A percentile compares a stretch with the other conserved stretches of the same genome.
Evolutionary conservation across 2,888 invertebrate genomes (phyloP).

Genomic region (Minunthozetes semirufus): DNA sequence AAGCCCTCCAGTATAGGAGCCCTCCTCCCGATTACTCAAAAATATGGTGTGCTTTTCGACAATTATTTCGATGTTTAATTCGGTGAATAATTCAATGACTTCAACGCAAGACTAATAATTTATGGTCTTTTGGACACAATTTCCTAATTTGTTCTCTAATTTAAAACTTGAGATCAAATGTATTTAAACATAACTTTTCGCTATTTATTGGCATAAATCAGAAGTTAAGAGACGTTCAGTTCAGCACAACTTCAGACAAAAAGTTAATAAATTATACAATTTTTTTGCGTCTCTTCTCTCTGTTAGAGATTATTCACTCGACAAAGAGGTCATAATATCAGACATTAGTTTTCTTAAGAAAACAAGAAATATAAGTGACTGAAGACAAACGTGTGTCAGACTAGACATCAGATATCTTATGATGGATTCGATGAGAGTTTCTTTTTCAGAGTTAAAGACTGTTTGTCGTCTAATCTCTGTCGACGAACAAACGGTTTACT

Average conservation of each 20-base stretch:
- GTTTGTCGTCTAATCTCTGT: background rate
- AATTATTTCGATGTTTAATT: background rate
- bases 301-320: background rate
- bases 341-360: background rate
- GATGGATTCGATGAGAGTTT: background rate
- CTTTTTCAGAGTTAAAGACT: background rate
- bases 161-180: no score
- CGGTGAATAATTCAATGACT: no score
- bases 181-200: no score
- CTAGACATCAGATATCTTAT: background rate
- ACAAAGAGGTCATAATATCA: constrained; percentile 3
- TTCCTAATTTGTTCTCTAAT: no score
- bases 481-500: background rate
- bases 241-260: background rate
- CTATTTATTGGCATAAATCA: background rate
- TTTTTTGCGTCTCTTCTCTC: background rate
- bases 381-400: background rate
- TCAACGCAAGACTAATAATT: no score
- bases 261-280: background rate
- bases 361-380: background rate
- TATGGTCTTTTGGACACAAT: no score
- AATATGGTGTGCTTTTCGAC: background rate
- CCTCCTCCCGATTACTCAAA: background rate
- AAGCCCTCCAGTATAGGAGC: background rate
- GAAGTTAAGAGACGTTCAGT: background rate